Percentiles rank a stretch among this genome's conserved stretches.
These are phyloP conservation scores for Tryphoninae sp. DNA, from an alignment of 2,888 invertebrate genomes.

Conservation along the genomic window DNA sequence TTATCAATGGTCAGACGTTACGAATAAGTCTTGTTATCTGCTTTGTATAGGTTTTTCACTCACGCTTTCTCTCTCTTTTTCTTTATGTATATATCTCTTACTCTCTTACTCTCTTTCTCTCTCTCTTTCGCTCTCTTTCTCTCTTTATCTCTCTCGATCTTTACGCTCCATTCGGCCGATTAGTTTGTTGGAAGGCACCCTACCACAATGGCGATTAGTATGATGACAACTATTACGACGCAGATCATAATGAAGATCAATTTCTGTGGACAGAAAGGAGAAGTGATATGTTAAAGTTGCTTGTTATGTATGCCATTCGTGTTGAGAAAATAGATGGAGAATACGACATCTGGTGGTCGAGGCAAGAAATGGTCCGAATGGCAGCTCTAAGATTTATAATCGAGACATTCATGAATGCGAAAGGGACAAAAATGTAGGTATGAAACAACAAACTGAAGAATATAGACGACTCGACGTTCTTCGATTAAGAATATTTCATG, in stretches of 20 bases:
- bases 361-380: not conserved
- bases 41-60: constrained; percentile 27
- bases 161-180: constrained; percentile 66
- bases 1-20: constrained; percentile 30
- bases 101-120: constrained; percentile 48
- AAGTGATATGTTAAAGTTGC: constrained; percentile 46
- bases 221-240: constrained; percentile 78
- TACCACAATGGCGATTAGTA: constrained; percentile 79
- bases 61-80: constrained; percentile 26
- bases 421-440: not conserved
- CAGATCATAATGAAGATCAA: constrained; percentile 81
- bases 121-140: constrained; percentile 12
- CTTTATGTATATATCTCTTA: not conserved
- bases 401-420: not conserved
- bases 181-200: constrained; percentile 75
- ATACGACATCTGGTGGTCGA: not conserved
- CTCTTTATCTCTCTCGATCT: constrained; percentile 33
- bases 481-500: not conserved
- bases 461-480: not conserved
- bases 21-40: constrained; percentile 11
- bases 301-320: not conserved
- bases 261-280: constrained; percentile 80
- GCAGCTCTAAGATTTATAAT: not conserved
- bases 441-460: not conserved
- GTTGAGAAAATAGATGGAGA: not conserved